Evolutionary conservation across 2,888 invertebrate species (phyloP), one percentile per base, ranked within the genome.

Genomic region (Bombylius major): DNA sequence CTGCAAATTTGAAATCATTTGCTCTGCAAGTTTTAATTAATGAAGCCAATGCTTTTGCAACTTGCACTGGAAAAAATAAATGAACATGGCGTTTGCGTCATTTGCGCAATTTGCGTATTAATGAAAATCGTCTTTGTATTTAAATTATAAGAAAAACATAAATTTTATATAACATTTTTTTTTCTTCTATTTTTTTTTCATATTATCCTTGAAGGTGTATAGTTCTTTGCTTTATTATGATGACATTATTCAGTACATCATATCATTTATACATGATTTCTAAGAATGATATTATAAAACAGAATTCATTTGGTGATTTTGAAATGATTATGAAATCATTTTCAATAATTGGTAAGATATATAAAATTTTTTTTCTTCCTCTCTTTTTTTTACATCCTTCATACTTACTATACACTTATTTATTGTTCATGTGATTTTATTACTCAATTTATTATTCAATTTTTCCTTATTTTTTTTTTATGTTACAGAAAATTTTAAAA

Each of bases 171-270:
- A 9, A 44, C 44, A 44, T 44, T 44, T n/a, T 13, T n/a, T 44
- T 44, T 44, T 44, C 9, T 44, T 44, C 1, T 47, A 7, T 47
- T 51, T 51, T 31, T 34, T 36, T 23, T 23, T 23, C 23, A 23
- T 23, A 31, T 33, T 39, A 47, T 48, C 5, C n/a, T 23, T 76
- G 47, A 75, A 81, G 81, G 39, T 71, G 76, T 0, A 59, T 79
- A 11, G 71, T 80, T 5, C 63, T 77, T 13, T 69, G 76, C 47
- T 79, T 80, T 64, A 60, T 70, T 8, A 65, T 71, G 1, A 67
- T 80, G 46, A 65, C 79, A 1, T 48, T 76, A 6, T 66, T 76
- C 52, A 77, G 79, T 56, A 79, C 80, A 0, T 51, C 71, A 1
- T 80, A 76, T 63, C 80, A 81, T 62, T 63, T 73, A 9, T 77